Evolutionary conservation across 2,113 vertebrate genomes (phyloP), one percentile per base, ranked within the genome.

Genomic region (Coptodon rendalli): DNA sequence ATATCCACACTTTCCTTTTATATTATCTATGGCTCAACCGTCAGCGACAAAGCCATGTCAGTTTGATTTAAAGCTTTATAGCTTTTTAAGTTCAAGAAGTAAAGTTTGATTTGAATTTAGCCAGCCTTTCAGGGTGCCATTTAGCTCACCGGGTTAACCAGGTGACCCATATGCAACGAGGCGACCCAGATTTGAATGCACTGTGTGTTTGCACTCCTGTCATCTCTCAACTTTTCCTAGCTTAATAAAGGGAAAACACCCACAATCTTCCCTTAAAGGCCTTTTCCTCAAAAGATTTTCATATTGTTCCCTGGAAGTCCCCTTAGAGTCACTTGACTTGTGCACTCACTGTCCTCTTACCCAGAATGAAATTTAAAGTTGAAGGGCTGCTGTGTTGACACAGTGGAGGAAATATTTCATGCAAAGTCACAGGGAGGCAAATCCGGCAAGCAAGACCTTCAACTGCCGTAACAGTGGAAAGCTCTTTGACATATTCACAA

Each of bases 201-300:
- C 61, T 22, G 19, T 38, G 19, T 13, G 61, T 68, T 68, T 38
- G 34, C 61, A 68, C 34, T 68, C 40, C 40, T 76, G 40, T 48
- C 27, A 29, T 29, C 40, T 45, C 22, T 73, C 68, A 48, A 48
- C 68, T 76, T 6, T 76, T 48, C 22, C 14, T 27, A 10, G 14
- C 40, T 29, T 48, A 48, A 48, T 76, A 10, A 27, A 73, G 40
- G 38, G 3, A 0, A 16, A 24, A 24, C 1, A 0, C 0, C 48
- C 22, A n/a, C 71, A n/a, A 29, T 50, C 43, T 50, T 78, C 24
- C 24, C 5, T n/a, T 9, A 50, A 78, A 78, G 27, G 27, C 17
- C 11, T 11, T 50, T 29, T 78, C 16, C 27, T 50, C 17, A 12
- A 45, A 50, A 48, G 40, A 76, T 76, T 29, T 76, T 76, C 43